phyloP scores from a whole-genome alignment of 2,797 vertebrate species.

The Aldrovandia affinis region DNA sequence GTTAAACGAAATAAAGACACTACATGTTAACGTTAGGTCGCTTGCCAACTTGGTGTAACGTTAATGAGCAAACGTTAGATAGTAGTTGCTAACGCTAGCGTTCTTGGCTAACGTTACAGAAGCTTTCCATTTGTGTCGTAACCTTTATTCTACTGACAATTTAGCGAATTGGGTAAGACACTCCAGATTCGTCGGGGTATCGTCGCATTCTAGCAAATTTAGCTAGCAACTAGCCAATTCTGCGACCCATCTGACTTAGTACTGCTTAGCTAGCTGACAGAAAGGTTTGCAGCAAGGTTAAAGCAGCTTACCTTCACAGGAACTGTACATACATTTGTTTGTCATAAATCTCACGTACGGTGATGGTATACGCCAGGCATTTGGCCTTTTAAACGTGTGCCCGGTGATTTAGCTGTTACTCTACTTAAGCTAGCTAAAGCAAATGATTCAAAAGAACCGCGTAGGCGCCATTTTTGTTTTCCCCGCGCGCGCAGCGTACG shows the following conservation, averaged over 20 bases:
- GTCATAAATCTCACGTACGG: neutral
- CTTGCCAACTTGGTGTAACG: too few relatives aligned
- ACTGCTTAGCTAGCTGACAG: neutral
- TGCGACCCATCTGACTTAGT: neutral
- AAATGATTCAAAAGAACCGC: slow-evolving; percentile 27
- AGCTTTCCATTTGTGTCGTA: too few relatives aligned
- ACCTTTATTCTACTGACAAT: too few relatives aligned
- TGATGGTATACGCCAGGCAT: too few relatives aligned
- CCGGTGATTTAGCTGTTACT: neutral
- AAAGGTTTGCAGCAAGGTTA: neutral
- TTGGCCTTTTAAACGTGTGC: neutral
- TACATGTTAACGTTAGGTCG: too few relatives aligned
- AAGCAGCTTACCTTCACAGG: slow-evolving; percentile 2
- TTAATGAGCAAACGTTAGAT: neutral
- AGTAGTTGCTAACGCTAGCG: neutral
- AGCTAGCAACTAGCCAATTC: neutral
- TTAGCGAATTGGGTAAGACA: too few relatives aligned
- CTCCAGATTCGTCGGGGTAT: too few relatives aligned
- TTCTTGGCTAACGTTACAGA: neutral
- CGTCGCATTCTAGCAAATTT: neutral
- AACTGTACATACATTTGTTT: neutral
- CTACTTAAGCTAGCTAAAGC: neutral
- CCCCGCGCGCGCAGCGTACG: slow-evolving; percentile 46
- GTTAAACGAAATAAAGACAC: too few relatives aligned
- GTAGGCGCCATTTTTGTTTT: slow-evolving; percentile 39